Conservation (phyloP, 2,888 invertebrate genomes). For the Coleophora deauratella region DNA sequence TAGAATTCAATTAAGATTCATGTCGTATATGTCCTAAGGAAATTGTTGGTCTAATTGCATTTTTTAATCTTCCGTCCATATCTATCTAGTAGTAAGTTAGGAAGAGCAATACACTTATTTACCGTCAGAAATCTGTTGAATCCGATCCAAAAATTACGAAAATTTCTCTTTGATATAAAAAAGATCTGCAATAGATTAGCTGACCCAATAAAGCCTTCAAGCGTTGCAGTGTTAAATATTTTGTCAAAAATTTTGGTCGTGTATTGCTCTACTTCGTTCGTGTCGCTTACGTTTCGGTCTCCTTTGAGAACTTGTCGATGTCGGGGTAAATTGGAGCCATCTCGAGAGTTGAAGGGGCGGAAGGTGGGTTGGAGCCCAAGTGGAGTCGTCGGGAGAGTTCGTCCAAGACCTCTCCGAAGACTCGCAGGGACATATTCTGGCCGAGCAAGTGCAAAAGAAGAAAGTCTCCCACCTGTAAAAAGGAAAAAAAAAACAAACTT, state of each 20-base stretch:
- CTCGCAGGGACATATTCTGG: slow-evolving; percentile 88
- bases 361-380: slow-evolving; percentile 84
- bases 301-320: slow-evolving; percentile 85
- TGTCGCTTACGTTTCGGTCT: slow-evolving; percentile 83
- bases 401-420: slow-evolving; percentile 86
- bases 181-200: not conserved
- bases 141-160: too few species aligned
- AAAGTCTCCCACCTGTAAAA: slow-evolving; percentile 87
- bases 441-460: slow-evolving; percentile 87
- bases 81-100: too few species aligned
- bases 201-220: too few species aligned
- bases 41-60: not conserved
- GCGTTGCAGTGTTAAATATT: slow-evolving; percentile 1
- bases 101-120: not conserved
- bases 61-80: not conserved
- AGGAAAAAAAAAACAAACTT: not conserved
- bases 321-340: slow-evolving; percentile 90
- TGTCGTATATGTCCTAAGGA: not conserved
- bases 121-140: too few species aligned
- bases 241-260: slow-evolving; percentile 16
- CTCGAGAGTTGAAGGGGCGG: slow-evolving; percentile 90
- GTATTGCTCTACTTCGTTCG: slow-evolving; percentile 7
- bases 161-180: too few species aligned
- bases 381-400: slow-evolving; percentile 82
- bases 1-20: not conserved